These are phyloP conservation scores for Papilio protenor DNA, from an alignment of 2,888 invertebrate species.

Conservation along the genomic window DNA sequence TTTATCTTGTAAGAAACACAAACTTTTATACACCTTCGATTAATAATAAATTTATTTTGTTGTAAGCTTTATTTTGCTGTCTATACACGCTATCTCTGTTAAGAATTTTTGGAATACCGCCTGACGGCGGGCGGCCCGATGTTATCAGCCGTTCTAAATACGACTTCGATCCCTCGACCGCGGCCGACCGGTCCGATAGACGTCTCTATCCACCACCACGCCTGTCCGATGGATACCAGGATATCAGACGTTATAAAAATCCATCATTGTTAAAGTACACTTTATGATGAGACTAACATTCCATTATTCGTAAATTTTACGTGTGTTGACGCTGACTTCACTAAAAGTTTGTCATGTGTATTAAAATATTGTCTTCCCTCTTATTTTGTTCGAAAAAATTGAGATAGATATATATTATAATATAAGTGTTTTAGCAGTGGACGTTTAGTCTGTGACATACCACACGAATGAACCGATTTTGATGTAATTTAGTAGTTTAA, in stretches of 20 bases:
- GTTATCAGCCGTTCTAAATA: conserved; percentile 50
- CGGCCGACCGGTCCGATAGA: conserved; percentile 46
- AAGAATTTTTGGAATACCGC: conserved; percentile 65
- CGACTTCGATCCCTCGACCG: conserved; percentile 53
- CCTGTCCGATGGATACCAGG: conserved; percentile 40
- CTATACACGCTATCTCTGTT: conserved; percentile 56
- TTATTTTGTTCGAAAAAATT: not conserved
- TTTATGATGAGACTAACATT: conserved; percentile 5
- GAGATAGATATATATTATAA: not conserved
- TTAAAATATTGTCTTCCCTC: not conserved
- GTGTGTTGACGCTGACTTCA: not conserved
- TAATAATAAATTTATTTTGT: conserved; percentile 13
- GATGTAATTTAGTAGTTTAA: not conserved
- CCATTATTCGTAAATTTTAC: conserved; percentile 24
- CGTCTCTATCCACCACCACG: conserved; percentile 51
- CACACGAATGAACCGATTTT: not conserved
- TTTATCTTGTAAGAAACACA: not conserved
- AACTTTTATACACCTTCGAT: not conserved
- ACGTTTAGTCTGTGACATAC: not conserved
- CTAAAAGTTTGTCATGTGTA: not conserved
- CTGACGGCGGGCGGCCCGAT: conserved; percentile 51
- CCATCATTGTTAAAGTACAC: conserved; percentile 42
- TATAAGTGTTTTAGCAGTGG: not conserved
- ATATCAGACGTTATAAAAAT: conserved; percentile 43
- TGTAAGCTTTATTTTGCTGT: conserved; percentile 51